Base-by-base conservation (phyloP, 1,140 invertebrate species). In the Heliothis virescens region DNA sequence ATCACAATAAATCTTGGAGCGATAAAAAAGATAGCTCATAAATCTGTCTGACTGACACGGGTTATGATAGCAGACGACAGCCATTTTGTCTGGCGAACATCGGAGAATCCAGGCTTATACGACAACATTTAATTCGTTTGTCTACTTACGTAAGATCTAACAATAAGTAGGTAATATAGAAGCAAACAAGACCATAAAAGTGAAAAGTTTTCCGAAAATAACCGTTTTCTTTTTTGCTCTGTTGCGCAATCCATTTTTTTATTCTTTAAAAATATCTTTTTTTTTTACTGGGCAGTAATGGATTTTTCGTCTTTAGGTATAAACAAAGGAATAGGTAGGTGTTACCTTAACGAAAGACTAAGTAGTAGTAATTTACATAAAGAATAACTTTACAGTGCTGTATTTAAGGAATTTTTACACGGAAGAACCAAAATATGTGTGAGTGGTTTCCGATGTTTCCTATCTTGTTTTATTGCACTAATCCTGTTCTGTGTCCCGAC, bases 171-270 rank as follows among this genome's bases (percentile, higher is more conserved):
- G 21, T 65, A 53, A 47, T 55, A 71, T 26, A 57, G 53, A 57
- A 57, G 52, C 48, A 80, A 80, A 80, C 79, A 80, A 69, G 67
- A 71, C 81, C 67, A 79, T 79, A 82, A 79, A 79, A 52, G n/a
- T 71, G 47, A 73, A 67, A 79, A 55, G 52, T 74, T 74, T 69
- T 41, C 50, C 57, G 57, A 50, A 62, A 75, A 75, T 75, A 75
- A 50, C 57, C 2, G 18, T 41, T 55, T 41, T 41, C 26, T 16
- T 72, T 53, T 71, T 41, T 18, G 50, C 52, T 69, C 10, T 72
- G 21, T 57, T 34, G 47, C 52, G 26, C 3, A 57, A 72, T 5
- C 15, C 1, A 26, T 26, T 21, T 15, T 53, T 29, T 18, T 53
- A 7, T n/a, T 71, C 26, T 18, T n/a, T 29, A 29, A 26, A 55